Conservation (phyloP, 2,797 vertebrate genomes). For the Pseudochirops cupreus region DNA sequence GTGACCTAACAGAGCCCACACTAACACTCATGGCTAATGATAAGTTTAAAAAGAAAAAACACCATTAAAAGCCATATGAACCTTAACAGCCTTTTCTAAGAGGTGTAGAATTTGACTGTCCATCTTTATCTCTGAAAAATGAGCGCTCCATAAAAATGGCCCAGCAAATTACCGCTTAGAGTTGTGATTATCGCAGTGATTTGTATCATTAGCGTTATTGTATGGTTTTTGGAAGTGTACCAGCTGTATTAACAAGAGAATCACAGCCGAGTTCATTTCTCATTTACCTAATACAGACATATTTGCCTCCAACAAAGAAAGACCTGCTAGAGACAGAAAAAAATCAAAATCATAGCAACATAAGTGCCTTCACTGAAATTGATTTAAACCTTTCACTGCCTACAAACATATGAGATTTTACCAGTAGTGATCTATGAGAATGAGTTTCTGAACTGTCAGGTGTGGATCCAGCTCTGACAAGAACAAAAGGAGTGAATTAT, state of each 20-base stretch:
- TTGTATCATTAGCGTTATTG: conserved; percentile 33
- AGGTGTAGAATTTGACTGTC: conserved; percentile 60
- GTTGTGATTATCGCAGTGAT: conserved; percentile 65
- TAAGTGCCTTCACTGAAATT: conserved; percentile 72
- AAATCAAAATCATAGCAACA: conserved; percentile 36
- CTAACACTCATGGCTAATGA: background rate
- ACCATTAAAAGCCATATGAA: background rate
- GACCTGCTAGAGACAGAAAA: conserved; percentile 57
- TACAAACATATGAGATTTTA: conserved; percentile 51
- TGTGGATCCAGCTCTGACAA: conserved; percentile 41
- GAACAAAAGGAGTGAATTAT: background rate
- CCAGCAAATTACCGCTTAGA: conserved; percentile 55
- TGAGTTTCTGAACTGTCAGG: conserved; percentile 55
- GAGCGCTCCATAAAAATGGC: conserved; percentile 60
- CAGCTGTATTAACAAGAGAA: conserved; percentile 56
- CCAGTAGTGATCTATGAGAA: conserved; percentile 62
- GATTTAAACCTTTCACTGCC: conserved; percentile 66
- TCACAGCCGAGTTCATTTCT: background rate
- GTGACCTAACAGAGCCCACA: background rate
- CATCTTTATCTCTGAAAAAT: conserved; percentile 60
- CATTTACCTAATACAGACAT: conserved; percentile 33
- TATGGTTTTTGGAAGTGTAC: conserved; percentile 48
- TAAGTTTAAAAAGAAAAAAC: conserved; percentile 32
- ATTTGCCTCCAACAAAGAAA: conserved; percentile 53
- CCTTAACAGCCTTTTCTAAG: conserved; percentile 20